phyloP scores from a whole-genome alignment of 2,113 vertebrate species.

The Caloenas nicobarica region DNA sequence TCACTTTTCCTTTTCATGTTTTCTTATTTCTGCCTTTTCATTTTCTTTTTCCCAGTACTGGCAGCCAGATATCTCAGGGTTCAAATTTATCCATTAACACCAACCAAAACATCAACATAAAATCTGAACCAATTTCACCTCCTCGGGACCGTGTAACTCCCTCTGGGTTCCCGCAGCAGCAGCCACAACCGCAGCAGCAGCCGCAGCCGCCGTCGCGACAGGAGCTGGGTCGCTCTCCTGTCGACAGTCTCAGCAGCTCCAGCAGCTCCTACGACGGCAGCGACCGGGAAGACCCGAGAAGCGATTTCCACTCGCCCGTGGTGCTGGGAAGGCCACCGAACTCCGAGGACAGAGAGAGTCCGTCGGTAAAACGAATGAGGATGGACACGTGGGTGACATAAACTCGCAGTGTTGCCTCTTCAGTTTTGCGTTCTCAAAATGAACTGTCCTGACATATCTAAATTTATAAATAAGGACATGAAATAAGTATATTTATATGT shows the following conservation, averaged over 20 bases:
- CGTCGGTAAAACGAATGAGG: constrained; percentile 95
- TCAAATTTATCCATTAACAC: constrained; percentile 93
- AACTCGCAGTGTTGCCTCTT: constrained; percentile 12
- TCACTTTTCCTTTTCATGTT: not conserved
- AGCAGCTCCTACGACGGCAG: constrained; percentile 98
- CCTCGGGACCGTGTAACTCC: constrained; percentile 92
- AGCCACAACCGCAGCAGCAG: constrained; percentile 76
- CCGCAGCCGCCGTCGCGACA: constrained; percentile 82
- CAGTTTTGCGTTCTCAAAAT: constrained; percentile 55
- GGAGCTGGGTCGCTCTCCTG: constrained; percentile 94
- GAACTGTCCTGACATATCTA: constrained; percentile 86
- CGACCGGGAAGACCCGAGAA: constrained; percentile 91
- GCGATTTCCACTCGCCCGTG: constrained; percentile 90
- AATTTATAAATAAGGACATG: constrained; percentile 81
- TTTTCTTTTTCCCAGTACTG: constrained; percentile 77
- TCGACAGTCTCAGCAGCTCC: constrained; percentile 98
- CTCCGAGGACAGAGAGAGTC: constrained; percentile 88
- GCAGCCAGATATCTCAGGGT: constrained; percentile 96
- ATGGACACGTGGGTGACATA: constrained; percentile 99
- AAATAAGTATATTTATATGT: constrained; percentile 83
- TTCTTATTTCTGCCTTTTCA: not conserved
- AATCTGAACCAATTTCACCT: constrained; percentile 96
- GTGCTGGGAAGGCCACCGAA: constrained; percentile 86
- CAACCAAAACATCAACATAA: constrained; percentile 97
- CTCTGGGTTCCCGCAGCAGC: constrained; percentile 85